Evolutionary conservation across 2,113 vertebrate species (phyloP).

Genomic region (Corythoichthys haematopterus): DNA sequence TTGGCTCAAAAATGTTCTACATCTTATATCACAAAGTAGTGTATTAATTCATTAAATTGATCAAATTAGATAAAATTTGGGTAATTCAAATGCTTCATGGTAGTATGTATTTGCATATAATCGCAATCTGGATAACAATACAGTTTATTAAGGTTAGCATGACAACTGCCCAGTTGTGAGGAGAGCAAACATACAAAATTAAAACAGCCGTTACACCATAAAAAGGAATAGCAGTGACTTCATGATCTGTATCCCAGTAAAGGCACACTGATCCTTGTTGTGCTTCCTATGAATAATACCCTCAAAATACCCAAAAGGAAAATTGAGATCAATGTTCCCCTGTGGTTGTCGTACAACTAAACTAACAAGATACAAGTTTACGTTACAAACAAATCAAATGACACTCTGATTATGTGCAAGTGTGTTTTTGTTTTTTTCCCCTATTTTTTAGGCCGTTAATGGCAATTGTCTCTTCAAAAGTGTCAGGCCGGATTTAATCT

Average conservation of each 20-base stretch:
- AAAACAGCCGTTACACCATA: background rate
- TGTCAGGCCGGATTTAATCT: slow-evolving; percentile 40
- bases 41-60: background rate
- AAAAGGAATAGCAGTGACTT: background rate
- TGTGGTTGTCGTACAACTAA: background rate
- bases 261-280: background rate
- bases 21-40: background rate
- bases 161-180: no score
- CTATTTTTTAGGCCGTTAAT: slow-evolving; percentile 5
- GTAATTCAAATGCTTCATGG: no score
- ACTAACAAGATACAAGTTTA: slow-evolving; percentile 5
- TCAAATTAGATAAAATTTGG: no score
- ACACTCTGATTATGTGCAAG: background rate
- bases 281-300: background rate
- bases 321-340: background rate
- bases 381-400: background rate
- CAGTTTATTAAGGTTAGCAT: background rate
- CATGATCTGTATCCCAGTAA: background rate
- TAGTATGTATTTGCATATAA: no score
- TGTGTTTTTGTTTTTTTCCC: background rate
- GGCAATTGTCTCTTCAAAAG: slow-evolving; percentile 31
- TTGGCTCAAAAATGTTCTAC: background rate
- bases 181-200: background rate
- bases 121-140: background rate
- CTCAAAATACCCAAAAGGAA: background rate